Percentiles rank a stretch among this genome's conserved stretches.
Evolutionary conservation across 2,888 invertebrate genomes (phyloP).

Genomic region (Aphidius colemani): DNA sequence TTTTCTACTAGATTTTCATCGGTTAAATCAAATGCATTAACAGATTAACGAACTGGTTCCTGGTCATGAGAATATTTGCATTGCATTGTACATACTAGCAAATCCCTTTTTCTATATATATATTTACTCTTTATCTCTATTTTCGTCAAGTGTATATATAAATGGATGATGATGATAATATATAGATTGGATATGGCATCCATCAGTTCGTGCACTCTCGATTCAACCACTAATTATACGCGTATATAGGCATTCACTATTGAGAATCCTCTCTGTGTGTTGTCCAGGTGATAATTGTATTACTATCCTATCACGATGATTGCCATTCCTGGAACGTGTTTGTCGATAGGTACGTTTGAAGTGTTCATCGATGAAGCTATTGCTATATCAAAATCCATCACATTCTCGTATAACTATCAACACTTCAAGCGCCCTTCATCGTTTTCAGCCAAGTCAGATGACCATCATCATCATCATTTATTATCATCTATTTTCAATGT

Average conservation of each 20-base stretch:
- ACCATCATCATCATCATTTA: conserved; percentile 17
- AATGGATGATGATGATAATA: no score
- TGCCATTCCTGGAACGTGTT: conserved; percentile 52
- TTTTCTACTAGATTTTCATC: conserved; percentile 1
- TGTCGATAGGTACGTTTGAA: conserved; percentile 47
- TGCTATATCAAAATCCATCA: conserved; percentile 15
- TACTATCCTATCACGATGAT: conserved; percentile 58
- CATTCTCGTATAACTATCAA: conserved; percentile 17
- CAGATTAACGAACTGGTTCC: conserved; percentile 55
- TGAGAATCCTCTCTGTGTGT: conserved; percentile 40
- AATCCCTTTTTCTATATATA: conserved; percentile 21
- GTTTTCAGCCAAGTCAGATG: not conserved
- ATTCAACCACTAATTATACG: conserved; percentile 55
- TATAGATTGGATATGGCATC: no score
- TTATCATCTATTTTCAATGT: not conserved
- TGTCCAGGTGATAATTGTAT: conserved; percentile 57
- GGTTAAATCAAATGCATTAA: conserved; percentile 51
- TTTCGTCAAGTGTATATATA: no score
- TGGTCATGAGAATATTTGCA: conserved; percentile 55
- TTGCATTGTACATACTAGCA: conserved; percentile 51
- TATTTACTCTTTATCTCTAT: no score
- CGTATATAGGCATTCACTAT: conserved; percentile 45
- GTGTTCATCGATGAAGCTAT: conserved; percentile 38
- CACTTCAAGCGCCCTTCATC: conserved; percentile 5
- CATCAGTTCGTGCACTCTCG: conserved; percentile 38